Conservation (phyloP, 2,113 vertebrate genomes). For the Polypterus bichir region DNA sequence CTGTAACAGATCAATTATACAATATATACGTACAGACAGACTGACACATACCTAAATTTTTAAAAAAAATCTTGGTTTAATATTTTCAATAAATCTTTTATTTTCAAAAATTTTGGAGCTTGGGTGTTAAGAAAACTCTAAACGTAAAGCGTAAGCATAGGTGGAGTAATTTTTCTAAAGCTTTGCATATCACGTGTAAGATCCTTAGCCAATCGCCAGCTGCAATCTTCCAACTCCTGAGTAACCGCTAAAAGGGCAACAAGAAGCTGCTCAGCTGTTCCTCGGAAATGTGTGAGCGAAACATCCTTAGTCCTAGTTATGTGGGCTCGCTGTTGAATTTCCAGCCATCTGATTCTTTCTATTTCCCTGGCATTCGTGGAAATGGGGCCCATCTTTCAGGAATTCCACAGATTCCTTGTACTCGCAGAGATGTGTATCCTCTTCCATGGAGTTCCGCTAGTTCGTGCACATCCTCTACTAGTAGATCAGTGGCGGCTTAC, state of each 20-base stretch:
- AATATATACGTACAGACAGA: too few species aligned
- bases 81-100: too few species aligned
- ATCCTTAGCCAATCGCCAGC: conserved; percentile 59
- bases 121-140: too few species aligned
- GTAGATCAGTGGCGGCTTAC: conserved; percentile 63
- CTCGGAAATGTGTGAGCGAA: conserved; percentile 92
- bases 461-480: conserved; percentile 60
- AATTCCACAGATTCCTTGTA: conserved; percentile 72
- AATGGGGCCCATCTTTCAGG: conserved; percentile 78
- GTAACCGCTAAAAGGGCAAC: conserved; percentile 74
- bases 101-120: background rate
- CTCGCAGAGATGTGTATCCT: conserved; percentile 66
- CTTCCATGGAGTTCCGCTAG: conserved; percentile 74
- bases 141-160: too few species aligned
- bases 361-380: conserved; percentile 76
- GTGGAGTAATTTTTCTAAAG: background rate
- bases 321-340: conserved; percentile 83
- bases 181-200: conserved; percentile 58
- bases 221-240: conserved; percentile 63
- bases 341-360: conserved; percentile 73
- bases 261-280: conserved; percentile 63
- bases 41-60: too few species aligned
- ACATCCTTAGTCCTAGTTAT: conserved; percentile 82
- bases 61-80: too few species aligned
- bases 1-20: too few species aligned